Conservation (phyloP, 2,113 vertebrate species). For the Enhydra lutris region DNA sequence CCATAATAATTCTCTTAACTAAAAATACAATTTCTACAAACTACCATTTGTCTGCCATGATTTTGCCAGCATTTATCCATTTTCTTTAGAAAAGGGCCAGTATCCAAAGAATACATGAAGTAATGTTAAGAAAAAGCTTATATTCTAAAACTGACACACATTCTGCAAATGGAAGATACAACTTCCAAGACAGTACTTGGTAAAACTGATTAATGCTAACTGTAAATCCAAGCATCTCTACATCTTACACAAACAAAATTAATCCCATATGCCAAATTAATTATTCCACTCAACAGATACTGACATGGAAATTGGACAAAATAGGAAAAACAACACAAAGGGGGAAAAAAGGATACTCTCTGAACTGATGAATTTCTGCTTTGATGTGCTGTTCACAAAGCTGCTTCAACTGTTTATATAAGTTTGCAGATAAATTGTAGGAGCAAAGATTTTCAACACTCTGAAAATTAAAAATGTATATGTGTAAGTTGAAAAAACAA, state of each 20-base stretch:
- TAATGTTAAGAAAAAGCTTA: background rate
- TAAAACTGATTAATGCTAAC: background rate
- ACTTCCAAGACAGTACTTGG: background rate
- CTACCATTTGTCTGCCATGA: background rate
- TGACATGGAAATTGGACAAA: background rate
- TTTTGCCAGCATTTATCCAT: background rate
- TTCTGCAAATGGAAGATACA: background rate
- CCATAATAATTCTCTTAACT: background rate
- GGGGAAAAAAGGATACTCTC: slow-evolving; percentile 92
- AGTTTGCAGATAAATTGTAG: slow-evolving; percentile 94
- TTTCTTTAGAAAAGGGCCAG: background rate
- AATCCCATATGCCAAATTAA: background rate
- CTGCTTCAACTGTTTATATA: slow-evolving; percentile 93
- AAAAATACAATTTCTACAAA: background rate
- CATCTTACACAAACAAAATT: background rate
- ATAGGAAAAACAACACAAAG: background rate
- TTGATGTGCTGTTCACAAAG: slow-evolving; percentile 97
- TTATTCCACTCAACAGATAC: background rate
- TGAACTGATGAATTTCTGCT: slow-evolving; percentile 95
- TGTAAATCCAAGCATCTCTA: background rate
- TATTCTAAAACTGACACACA: background rate
- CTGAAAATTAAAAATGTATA: slow-evolving; percentile 78
- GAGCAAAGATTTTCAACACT: slow-evolving; percentile 96
- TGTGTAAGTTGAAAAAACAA: background rate
- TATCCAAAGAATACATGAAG: background rate